These are phyloP conservation scores for Lethenteron reissneri DNA, from an alignment of 2,113 vertebrate genomes.

Conservation along the genomic window DNA sequence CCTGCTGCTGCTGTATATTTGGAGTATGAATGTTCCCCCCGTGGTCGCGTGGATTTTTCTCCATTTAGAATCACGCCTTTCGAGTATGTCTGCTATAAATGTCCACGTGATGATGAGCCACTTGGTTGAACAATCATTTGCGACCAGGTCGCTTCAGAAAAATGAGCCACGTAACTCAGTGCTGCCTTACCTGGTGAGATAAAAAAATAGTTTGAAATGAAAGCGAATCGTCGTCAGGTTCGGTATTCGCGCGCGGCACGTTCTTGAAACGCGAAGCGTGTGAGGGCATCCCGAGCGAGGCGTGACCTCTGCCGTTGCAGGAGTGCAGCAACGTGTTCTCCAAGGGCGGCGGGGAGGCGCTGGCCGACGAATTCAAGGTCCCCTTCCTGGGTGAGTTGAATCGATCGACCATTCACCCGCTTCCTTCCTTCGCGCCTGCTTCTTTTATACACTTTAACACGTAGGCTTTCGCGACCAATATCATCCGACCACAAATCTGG, in stretches of 20 bases:
- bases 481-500: not conserved
- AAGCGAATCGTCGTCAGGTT: not conserved
- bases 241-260: not conserved
- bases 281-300: not conserved
- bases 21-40: no score
- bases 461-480: not conserved
- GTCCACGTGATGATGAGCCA: no score
- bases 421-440: not conserved
- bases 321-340: conserved; percentile 91
- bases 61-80: no score
- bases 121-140: no score
- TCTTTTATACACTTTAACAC: not conserved
- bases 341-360: conserved; percentile 71
- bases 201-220: not conserved
- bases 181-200: no score
- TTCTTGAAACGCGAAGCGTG: not conserved
- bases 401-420: no score
- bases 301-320: conserved; percentile 22
- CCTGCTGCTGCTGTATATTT: no score
- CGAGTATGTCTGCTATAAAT: no score
- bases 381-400: conserved; percentile 51
- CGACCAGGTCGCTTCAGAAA: no score
- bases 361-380: conserved; percentile 46
- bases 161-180: no score
- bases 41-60: no score